Conservation (phyloP, 2,888 invertebrate species). For the Galeopsomyia nigrocyanea region DNA sequence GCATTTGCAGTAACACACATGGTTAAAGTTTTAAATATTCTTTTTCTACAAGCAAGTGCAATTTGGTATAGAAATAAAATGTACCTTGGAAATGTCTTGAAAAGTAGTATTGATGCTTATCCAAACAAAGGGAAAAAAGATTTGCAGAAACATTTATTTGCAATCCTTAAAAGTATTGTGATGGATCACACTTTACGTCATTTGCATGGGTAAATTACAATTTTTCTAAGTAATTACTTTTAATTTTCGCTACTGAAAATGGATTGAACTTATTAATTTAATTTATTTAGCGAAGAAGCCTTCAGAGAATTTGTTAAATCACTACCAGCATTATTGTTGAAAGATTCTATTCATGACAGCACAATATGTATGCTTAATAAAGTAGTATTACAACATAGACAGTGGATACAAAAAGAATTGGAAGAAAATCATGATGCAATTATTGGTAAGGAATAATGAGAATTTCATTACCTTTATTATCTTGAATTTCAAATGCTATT, state of each 20-base stretch:
- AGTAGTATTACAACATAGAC: constrained; percentile 58
- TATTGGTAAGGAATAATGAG: constrained; percentile 54
- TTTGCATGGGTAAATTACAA: constrained; percentile 60
- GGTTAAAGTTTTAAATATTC: constrained; percentile 55
- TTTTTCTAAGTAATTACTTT: constrained; percentile 20
- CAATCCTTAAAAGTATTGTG: constrained; percentile 69
- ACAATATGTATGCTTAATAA: constrained; percentile 61
- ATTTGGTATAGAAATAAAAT: constrained; percentile 58
- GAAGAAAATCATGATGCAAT: constrained; percentile 57
- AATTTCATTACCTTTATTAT: constrained; percentile 14
- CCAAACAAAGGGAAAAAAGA: constrained; percentile 55
- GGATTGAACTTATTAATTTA: constrained; percentile 17
- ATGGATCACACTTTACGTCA: constrained; percentile 65
- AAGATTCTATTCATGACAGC: constrained; percentile 57
- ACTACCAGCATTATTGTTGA: constrained; percentile 59
- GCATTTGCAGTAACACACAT: constrained; percentile 52
- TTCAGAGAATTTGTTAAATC: constrained; percentile 60
- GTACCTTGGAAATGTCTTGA: constrained; percentile 55
- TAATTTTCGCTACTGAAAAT: constrained; percentile 10
- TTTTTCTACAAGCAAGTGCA: constrained; percentile 60
- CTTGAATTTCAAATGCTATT: no score
- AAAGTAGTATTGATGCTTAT: constrained; percentile 53
- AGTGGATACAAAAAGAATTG: constrained; percentile 59
- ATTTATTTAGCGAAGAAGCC: constrained; percentile 55
- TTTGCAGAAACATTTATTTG: constrained; percentile 65